These are phyloP conservation scores for Parambassis ranga DNA, from an alignment of 2,797 vertebrate genomes.

Conservation along the genomic window DNA sequence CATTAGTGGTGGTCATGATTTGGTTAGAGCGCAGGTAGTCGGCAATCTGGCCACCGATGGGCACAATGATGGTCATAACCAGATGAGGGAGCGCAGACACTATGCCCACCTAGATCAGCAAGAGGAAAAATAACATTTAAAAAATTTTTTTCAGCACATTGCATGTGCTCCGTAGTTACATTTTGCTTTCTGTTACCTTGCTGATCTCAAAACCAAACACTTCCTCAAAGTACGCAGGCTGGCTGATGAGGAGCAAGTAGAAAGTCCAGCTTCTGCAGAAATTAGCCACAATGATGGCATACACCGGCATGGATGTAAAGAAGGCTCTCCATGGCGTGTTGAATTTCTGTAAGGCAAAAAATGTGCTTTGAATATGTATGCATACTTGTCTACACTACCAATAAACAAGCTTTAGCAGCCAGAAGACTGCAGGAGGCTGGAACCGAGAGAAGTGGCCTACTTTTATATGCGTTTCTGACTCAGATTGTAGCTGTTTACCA, in stretches of 20 bases:
- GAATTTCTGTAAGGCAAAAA: slow-evolving; percentile 83
- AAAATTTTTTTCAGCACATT: too few relatives aligned
- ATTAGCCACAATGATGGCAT: slow-evolving; percentile 93
- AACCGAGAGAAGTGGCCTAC: too few relatives aligned
- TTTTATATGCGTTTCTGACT: neutral
- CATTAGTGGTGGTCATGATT: slow-evolving; percentile 92
- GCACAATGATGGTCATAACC: slow-evolving; percentile 94
- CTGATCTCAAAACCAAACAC: slow-evolving; percentile 94
- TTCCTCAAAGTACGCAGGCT: slow-evolving; percentile 93
- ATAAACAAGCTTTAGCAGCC: neutral
- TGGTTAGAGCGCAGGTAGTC: slow-evolving; percentile 86
- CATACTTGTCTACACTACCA: neutral
- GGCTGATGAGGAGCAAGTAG: slow-evolving; percentile 93
- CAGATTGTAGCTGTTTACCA: neutral
- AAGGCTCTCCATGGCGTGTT: slow-evolving; percentile 90
- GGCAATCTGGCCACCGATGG: slow-evolving; percentile 91
- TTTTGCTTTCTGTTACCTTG: slow-evolving; percentile 82
- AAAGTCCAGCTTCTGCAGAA: slow-evolving; percentile 97
- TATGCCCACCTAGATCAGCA: slow-evolving; percentile 83
- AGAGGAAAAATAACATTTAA: neutral
- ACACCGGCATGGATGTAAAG: slow-evolving; percentile 94
- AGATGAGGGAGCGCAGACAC: slow-evolving; percentile 91
- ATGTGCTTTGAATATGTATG: neutral
- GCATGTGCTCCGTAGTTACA: too few relatives aligned
- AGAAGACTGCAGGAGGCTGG: too few relatives aligned